Conservation (phyloP, 1,140 invertebrate species). For the Scaptomyza pallida region DNA sequence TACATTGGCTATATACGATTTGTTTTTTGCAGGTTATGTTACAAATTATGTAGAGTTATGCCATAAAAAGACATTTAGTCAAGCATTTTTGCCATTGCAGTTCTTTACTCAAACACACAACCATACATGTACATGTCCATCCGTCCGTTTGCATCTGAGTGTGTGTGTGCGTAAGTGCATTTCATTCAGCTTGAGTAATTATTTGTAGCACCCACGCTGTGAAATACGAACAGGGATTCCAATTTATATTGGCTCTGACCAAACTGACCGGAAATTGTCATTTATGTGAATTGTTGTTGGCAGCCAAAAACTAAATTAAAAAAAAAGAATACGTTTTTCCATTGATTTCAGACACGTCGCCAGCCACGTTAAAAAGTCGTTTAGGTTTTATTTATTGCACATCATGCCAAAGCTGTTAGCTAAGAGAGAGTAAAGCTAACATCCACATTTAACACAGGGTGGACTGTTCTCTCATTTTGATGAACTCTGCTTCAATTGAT, state of each 20-base stretch:
- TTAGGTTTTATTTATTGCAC: constrained; percentile 17
- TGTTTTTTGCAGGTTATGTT: constrained; percentile 27
- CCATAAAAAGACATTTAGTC: not conserved
- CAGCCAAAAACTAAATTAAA: constrained; percentile 26
- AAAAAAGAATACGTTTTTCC: constrained; percentile 47
- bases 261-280: constrained; percentile 80
- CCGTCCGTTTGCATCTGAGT: too few relatives aligned
- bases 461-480: not conserved
- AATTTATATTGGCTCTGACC: constrained; percentile 73
- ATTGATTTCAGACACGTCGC: constrained; percentile 75
- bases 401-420: constrained; percentile 5
- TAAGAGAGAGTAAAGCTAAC: not conserved
- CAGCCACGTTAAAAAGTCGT: constrained; percentile 48
- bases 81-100: too few relatives aligned
- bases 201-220: constrained; percentile 72
- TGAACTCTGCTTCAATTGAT: constrained; percentile 17
- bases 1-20: not conserved
- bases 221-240: constrained; percentile 78
- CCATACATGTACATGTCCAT: too few relatives aligned
- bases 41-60: constrained; percentile 15
- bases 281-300: constrained; percentile 54
- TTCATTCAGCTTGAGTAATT: constrained; percentile 58
- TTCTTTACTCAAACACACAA: too few relatives aligned
- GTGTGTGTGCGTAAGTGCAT: not conserved
- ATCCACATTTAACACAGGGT: not conserved